phyloP scores from a whole-genome alignment of 2,113 vertebrate species.

The Syngnathus floridae region DNA sequence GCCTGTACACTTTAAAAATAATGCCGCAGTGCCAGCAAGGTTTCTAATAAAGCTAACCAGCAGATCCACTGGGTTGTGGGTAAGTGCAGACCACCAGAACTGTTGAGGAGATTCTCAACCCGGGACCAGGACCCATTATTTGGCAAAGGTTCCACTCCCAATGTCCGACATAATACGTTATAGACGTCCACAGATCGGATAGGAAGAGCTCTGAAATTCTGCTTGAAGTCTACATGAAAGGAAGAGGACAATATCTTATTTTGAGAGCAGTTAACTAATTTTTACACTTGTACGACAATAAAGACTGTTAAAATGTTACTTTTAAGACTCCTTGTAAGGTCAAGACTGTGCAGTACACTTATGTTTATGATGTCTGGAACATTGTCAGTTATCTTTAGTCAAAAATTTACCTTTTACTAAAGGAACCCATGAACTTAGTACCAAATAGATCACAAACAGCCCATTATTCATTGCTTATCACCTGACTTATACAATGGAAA shows the following conservation, averaged over 20 bases:
- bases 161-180: conserved; percentile 83
- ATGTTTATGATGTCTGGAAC: too few relatives aligned
- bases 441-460: too few relatives aligned
- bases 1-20: background rate
- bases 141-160: conserved; percentile 77
- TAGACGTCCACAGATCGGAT: conserved; percentile 86
- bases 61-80: conserved; percentile 2
- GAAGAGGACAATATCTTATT: background rate
- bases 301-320: too few relatives aligned
- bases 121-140: conserved; percentile 95
- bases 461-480: too few relatives aligned
- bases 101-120: conserved; percentile 77
- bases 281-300: too few relatives aligned
- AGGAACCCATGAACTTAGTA: too few relatives aligned
- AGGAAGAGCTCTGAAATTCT: conserved; percentile 74
- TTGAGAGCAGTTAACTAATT: background rate
- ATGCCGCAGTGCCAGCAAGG: conserved; percentile 19
- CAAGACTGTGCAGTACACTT: too few relatives aligned
- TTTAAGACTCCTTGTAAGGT: too few relatives aligned
- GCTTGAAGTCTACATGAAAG: conserved; percentile 81
- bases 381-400: too few relatives aligned
- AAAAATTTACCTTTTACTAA: too few relatives aligned
- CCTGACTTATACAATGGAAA: too few relatives aligned
- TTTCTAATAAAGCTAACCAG: conserved; percentile 39
- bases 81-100: conserved; percentile 8